Evolutionary conservation across 2,113 vertebrate genomes (phyloP), one percentile per base, ranked within the genome.

Genomic region (Datnioides undecimradiatus): DNA sequence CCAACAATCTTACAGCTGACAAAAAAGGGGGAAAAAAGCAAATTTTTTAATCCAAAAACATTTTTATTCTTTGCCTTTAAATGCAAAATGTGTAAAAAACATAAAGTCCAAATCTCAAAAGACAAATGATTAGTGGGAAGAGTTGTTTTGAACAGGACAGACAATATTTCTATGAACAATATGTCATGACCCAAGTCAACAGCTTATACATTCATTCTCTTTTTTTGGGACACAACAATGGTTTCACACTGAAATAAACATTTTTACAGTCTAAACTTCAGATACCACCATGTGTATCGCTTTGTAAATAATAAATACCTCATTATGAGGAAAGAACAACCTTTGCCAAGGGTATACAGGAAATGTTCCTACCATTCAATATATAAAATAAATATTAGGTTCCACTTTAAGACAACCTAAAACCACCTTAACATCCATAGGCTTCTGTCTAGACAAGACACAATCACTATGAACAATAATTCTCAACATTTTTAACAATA

Each of bases 301-400:
- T 85, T 73, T 91, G 84, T 89, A 90, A 83, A 91, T 90, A 92
- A 92, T 93, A 94, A 90, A 89, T 90, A 87, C 93, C 94, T 95
- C 93, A 95, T 87, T 95, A 92, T 95, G 92, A 95, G 94, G 94
- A 90, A 93, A 91, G 67, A 90, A 80, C 67, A 84, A 80, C 90
- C 90, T 93, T 91, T 91, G 84, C 82, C 82, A 93, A 92, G 91
- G 84, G 27, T 86, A 67, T 80, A 90, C 76, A 92, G 87, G 90
- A 87, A 87, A 87, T 80, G 73, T 87, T 86, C 77, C 90, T 92
- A 89, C 73, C 68, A 49, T 83, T 87, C 65, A 89, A 84, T 67
- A 73, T 78, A 77, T 71, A 45, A 62, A 87, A 92, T 91, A 93
- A 92, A 92, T 91, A 90, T 80, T 36, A 83, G 63, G 43, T 85